These are phyloP conservation scores for Amblyopsis hoosieri DNA, from an alignment of 2,797 vertebrate genomes.

Conservation along the genomic window DNA sequence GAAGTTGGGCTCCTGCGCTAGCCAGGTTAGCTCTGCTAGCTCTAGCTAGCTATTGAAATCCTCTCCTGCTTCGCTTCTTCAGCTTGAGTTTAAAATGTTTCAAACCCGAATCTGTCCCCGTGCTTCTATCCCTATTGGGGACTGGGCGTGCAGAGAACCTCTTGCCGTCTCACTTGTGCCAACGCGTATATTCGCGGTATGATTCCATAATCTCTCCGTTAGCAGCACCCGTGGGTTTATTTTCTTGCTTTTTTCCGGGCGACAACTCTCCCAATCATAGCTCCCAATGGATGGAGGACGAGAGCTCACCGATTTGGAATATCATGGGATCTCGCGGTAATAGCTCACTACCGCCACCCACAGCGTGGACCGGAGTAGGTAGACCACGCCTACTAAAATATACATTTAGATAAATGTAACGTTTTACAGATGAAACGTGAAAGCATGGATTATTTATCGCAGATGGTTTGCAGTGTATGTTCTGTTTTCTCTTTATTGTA, in stretches of 20 bases:
- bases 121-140: slow-evolving; percentile 17
- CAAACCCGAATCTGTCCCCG: slow-evolving; percentile 1
- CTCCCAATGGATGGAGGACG: slow-evolving; percentile 67
- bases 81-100: slow-evolving; percentile 34
- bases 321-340: slow-evolving; percentile 69
- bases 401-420: no score
- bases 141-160: slow-evolving; percentile 20
- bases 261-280: slow-evolving; percentile 24
- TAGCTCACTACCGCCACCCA: slow-evolving; percentile 44
- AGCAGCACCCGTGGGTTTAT: slow-evolving; percentile 61
- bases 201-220: slow-evolving; percentile 64
- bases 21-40: slow-evolving; percentile 56
- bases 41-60: slow-evolving; percentile 56
- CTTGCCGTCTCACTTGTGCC: slow-evolving; percentile 21
- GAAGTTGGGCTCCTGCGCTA: slow-evolving; percentile 65
- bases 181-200: slow-evolving; percentile 25
- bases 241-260: slow-evolving; percentile 61
- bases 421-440: no score
- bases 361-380: slow-evolving; percentile 2
- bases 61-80: slow-evolving; percentile 40
- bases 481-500: no score
- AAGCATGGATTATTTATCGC: no score
- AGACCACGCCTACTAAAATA: no score
- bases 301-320: slow-evolving; percentile 63
- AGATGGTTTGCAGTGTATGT: no score